These are phyloP conservation scores for Rattus rattus DNA, from an alignment of 2,113 vertebrate species.

Conservation along the genomic window DNA sequence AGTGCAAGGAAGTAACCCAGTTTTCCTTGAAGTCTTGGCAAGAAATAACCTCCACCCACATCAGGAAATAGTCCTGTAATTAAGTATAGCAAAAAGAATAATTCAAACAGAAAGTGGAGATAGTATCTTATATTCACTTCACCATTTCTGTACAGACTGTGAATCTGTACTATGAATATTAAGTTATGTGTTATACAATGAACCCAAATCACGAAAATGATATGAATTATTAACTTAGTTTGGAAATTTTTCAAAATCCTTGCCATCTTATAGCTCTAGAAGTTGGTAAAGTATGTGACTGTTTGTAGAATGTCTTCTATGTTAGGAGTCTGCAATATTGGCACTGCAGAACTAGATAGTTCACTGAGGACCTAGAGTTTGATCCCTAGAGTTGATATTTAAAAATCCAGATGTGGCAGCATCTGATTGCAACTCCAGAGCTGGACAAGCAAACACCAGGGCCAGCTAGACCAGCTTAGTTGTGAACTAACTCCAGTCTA, in stretches of 20 bases:
- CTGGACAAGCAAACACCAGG: neutral
- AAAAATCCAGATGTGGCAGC: no score
- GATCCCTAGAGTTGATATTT: neutral
- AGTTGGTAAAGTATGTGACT: neutral
- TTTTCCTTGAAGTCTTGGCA: conserved; percentile 94
- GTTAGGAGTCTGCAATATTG: neutral
- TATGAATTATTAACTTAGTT: conserved; percentile 6
- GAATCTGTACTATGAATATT: neutral
- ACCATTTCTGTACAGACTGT: neutral
- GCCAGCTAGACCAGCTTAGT: neutral
- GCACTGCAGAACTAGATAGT: no score
- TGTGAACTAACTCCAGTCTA: neutral
- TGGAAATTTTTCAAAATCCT: conserved; percentile 17
- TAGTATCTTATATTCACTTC: neutral
- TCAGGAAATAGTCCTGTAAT: conserved; percentile 95
- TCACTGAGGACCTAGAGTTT: neutral
- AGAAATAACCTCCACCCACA: conserved; percentile 97
- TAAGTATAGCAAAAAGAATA: conserved; percentile 55
- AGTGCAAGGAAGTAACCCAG: conserved; percentile 91
- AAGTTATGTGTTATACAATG: neutral
- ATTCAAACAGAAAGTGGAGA: conserved; percentile 6
- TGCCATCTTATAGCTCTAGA: conserved; percentile 5
- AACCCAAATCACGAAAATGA: conserved; percentile 10
- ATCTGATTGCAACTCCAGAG: neutral
- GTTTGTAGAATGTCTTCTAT: neutral